These are phyloP conservation scores for Trogon melanurus DNA, from an alignment of 2,113 vertebrate species.

Conservation along the genomic window DNA sequence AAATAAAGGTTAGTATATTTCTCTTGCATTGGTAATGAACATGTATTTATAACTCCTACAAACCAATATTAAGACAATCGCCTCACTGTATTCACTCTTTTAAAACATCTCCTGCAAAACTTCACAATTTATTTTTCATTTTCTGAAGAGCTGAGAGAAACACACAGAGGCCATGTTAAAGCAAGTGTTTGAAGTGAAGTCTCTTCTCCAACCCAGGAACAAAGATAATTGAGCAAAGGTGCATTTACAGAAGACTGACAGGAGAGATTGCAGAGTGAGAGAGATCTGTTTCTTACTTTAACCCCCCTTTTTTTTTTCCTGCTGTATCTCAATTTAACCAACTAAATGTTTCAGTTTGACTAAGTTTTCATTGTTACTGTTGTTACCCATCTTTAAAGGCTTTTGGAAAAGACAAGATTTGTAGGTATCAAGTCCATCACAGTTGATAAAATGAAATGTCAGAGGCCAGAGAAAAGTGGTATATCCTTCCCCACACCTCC, in stretches of 20 bases:
- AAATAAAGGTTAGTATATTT: not conserved
- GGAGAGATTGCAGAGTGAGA: not conserved
- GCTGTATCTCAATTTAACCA: not conserved
- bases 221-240: not conserved
- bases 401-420: not conserved
- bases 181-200: not conserved
- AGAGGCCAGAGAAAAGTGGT: not conserved
- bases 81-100: not conserved
- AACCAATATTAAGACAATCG: not conserved
- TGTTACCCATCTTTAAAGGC: not conserved
- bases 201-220: not conserved
- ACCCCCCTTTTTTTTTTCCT: not conserved
- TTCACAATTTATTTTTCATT: not conserved
- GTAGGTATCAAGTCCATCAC: not conserved
- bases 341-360: not conserved
- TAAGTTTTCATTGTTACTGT: not conserved
- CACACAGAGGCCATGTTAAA: not conserved
- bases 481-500: not conserved
- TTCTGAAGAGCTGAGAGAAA: not conserved
- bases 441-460: not conserved
- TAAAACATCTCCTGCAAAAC: not conserved
- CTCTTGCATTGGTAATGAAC: not conserved
- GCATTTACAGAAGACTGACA: not conserved
- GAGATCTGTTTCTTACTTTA: not conserved
- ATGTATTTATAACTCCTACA: not conserved